Conservation (phyloP, 2,797 vertebrate species). For the Astyanax mexicanus region DNA sequence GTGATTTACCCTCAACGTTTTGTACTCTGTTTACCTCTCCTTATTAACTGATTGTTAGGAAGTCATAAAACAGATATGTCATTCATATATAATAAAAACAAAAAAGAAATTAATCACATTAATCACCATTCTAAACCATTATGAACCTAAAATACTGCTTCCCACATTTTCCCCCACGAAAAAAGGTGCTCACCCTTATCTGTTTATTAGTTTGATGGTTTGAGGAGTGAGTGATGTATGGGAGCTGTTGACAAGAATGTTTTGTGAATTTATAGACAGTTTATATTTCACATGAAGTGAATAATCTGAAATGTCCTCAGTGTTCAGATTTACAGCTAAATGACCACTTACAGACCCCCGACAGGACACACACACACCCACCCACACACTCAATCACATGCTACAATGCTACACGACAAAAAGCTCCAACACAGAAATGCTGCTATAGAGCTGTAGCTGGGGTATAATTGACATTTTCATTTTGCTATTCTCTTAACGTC, state of each 20-base stretch:
- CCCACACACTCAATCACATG: constrained; percentile 2
- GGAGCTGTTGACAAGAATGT: neutral
- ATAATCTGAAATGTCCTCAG: neutral
- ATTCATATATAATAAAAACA: neutral
- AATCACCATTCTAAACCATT: too few species aligned
- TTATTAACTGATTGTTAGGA: neutral
- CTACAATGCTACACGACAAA: neutral
- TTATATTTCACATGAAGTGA: constrained; percentile 24
- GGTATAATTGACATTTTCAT: constrained; percentile 17
- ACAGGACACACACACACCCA: constrained; percentile 16
- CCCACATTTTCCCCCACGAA: neutral
- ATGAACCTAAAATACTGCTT: neutral
- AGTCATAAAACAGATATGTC: neutral
- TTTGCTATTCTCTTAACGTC: constrained; percentile 26
- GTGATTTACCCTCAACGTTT: neutral
- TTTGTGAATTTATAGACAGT: constrained; percentile 13
- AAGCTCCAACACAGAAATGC: constrained; percentile 8
- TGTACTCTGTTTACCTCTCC: neutral
- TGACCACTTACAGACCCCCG: constrained; percentile 5
- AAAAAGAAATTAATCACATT: neutral
- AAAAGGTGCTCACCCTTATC: neutral
- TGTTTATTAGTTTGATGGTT: neutral
- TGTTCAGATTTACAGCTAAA: constrained; percentile 26
- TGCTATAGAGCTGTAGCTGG: neutral
- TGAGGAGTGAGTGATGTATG: neutral